Evolutionary conservation across 1,140 invertebrate genomes (phyloP), one percentile per base, ranked within the genome.

Genomic region (Caenorhabditis brenneri): DNA sequence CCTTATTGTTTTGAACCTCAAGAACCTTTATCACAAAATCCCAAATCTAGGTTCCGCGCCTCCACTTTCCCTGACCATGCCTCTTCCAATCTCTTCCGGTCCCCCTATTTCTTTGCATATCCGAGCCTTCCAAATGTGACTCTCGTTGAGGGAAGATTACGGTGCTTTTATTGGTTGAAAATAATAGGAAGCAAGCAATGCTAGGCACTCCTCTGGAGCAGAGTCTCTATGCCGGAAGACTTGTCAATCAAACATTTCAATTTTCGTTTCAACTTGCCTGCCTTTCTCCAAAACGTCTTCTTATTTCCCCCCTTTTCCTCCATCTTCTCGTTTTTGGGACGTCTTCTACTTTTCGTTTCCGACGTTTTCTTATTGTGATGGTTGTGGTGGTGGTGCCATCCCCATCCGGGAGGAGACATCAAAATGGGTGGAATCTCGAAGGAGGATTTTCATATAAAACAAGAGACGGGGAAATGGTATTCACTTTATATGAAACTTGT

Each of bases 221-320:
- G 10, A n/a, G 6, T 42, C 65, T 42, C 36, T 74, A 74, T 74
- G 42, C 65, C 65, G 65, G 65, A 74, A 74, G 65, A 74, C 65
- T 74, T 74, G 65, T 74, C 65, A 74, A 74, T 74, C 65, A 74
- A 74, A 74, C 65, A 74, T 74, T 74, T 74, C 65, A 74, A 74
- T 74, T 74, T 74, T 74, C 65, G 65, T 74, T 74, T 74, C 65
- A 74, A 74, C 65, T 74, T 74, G 65, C 36, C 36, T 74, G 29
- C 31, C 31, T 65, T n/a, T 51, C 65, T 74, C 36, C 36, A n/a
- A 46, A 42, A 74, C 36, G 65, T 42, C 65, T 74, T 74, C 65
- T 74, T 74, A 74, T 42, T 42, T 42, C 36, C 36, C 24, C 22
- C 29, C 65, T 22, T n/a, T n/a, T 74, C n/a, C 22, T 12, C n/a